phyloP scores from a whole-genome alignment of 2,797 vertebrate genomes.

The Gambelia wislizenii region DNA sequence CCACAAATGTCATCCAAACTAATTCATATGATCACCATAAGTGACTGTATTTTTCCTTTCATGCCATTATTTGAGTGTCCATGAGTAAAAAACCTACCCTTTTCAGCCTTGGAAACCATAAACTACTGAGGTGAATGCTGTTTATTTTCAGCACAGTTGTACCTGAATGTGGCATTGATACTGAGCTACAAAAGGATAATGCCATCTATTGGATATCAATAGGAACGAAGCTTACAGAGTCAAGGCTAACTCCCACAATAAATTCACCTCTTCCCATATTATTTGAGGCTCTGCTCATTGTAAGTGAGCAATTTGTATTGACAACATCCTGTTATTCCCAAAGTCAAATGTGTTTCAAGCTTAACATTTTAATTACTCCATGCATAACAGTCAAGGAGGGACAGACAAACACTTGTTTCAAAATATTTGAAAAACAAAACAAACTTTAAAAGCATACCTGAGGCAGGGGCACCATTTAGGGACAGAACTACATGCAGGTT shows the following conservation, averaged over 20 bases:
- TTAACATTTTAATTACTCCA: background rate
- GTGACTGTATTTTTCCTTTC: background rate
- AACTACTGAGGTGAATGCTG: background rate
- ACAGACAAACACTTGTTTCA: background rate
- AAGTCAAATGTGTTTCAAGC: background rate
- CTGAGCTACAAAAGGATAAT: slow-evolving; percentile 30
- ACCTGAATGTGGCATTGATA: background rate
- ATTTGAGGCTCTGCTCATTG: background rate
- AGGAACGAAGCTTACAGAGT: background rate
- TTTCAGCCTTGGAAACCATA: background rate
- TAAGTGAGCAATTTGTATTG: background rate
- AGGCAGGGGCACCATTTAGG: background rate
- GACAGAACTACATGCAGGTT: background rate
- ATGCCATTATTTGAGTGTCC: background rate
- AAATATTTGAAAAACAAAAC: background rate
- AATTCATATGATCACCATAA: background rate
- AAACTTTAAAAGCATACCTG: background rate
- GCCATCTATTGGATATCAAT: background rate
- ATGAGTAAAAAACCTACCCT: background rate
- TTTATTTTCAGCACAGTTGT: slow-evolving; percentile 49
- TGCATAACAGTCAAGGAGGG: background rate
- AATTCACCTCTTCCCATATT: background rate
- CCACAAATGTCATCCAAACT: background rate
- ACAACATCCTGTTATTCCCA: background rate
- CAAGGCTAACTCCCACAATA: background rate